A percentile compares a stretch with the other conserved stretches of the same genome.
Conservation (phyloP, 2,113 vertebrate species). For the Toxotes chatareus region DNA sequence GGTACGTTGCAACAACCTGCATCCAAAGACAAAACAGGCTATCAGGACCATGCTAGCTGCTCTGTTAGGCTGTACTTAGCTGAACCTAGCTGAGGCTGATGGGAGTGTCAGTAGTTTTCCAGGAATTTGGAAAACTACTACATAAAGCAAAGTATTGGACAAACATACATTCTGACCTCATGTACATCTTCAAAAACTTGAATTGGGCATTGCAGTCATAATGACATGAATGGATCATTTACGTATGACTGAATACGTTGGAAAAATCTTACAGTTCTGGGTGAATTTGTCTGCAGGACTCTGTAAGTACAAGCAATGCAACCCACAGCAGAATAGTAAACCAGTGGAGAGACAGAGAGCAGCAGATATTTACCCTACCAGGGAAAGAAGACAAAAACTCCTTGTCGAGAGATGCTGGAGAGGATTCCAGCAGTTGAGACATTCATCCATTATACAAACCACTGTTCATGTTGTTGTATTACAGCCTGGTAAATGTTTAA, state of each 20-base stretch:
- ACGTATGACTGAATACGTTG: background rate
- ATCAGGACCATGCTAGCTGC: background rate
- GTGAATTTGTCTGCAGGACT: conserved; percentile 4
- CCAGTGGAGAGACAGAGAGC: background rate
- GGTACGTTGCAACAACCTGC: background rate
- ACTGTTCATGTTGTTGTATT: conserved; percentile 40
- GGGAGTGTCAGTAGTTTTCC: background rate
- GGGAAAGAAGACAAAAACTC: conserved; percentile 48
- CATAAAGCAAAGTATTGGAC: background rate
- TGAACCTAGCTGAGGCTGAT: no score
- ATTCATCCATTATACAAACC: conserved; percentile 65
- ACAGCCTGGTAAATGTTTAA: conserved; percentile 58
- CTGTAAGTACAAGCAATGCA: conserved; percentile 7
- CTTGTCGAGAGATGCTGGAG: conserved; percentile 25
- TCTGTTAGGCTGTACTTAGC: background rate
- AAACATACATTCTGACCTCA: background rate
- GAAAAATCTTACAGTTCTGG: background rate
- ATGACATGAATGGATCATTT: background rate
- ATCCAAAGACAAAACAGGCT: background rate
- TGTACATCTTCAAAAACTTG: background rate
- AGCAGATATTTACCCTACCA: conserved; percentile 42
- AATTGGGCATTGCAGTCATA: background rate
- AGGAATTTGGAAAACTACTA: background rate
- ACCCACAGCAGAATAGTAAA: conserved; percentile 15
- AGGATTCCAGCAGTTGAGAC: conserved; percentile 36